Conservation (phyloP, 2,888 invertebrate genomes). For the Callyntrura sp. region DNA sequence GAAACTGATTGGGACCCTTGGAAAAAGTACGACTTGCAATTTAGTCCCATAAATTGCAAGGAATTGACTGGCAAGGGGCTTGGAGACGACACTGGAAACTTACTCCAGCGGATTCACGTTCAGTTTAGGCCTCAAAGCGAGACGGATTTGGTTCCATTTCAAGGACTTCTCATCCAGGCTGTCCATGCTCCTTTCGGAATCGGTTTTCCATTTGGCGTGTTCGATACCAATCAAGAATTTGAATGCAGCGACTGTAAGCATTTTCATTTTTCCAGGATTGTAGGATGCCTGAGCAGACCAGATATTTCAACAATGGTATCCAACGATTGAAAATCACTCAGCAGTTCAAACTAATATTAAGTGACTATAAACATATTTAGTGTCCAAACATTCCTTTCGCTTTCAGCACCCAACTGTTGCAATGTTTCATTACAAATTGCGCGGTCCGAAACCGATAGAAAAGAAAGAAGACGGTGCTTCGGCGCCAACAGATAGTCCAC, state of each 20-base stretch:
- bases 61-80: neutral
- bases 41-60: conserved; percentile 53
- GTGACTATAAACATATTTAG: no score
- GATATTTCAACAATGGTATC: conserved; percentile 68
- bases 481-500: neutral
- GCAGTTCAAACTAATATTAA: neutral
- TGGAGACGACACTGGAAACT: conserved; percentile 22
- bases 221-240: conserved; percentile 71
- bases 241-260: conserved; percentile 68
- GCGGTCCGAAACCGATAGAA: neutral
- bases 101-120: conserved; percentile 58
- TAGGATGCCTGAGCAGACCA: conserved; percentile 70
- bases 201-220: conserved; percentile 79
- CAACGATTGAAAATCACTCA: neutral
- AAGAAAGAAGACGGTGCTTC: no score
- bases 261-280: conserved; percentile 33
- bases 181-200: conserved; percentile 76
- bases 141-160: conserved; percentile 43
- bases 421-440: conserved; percentile 54
- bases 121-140: conserved; percentile 42
- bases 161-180: conserved; percentile 74
- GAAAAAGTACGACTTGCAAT: conserved; percentile 39
- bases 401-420: conserved; percentile 73
- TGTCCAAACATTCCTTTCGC: neutral
- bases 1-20: conserved; percentile 30